Evolutionary conservation across 23 tunicate genomes (phyloP).

Genomic region (Clavelina lepadiformis): DNA sequence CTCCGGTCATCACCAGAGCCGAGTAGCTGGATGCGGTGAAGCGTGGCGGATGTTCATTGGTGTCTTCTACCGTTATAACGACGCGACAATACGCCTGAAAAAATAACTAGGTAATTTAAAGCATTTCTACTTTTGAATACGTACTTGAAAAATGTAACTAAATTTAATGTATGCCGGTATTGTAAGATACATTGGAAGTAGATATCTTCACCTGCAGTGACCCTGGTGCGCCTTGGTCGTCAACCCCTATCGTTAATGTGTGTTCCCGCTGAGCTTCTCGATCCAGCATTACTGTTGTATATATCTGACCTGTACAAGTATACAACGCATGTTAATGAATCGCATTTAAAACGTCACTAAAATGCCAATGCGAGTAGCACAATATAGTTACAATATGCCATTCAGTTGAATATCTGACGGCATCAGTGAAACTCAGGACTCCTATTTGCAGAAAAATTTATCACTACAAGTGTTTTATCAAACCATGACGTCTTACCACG

Average conservation of each 20-base stretch:
- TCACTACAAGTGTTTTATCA: too few relatives aligned
- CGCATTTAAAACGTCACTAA: too few relatives aligned
- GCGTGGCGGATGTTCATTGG: conserved; percentile 52
- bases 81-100: conserved; percentile 47
- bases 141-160: too few relatives aligned
- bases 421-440: too few relatives aligned
- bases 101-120: background rate
- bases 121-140: too few relatives aligned
- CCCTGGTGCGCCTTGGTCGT: conserved; percentile 52
- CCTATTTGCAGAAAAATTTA: too few relatives aligned
- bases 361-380: too few relatives aligned
- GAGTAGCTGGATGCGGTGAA: conserved; percentile 31
- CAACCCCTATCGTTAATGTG: conserved; percentile 33
- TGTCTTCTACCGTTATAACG: conserved; percentile 35
- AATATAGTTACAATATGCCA: too few relatives aligned
- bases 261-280: conserved; percentile 41
- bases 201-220: conserved; percentile 63
- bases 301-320: conserved; percentile 36
- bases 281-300: conserved; percentile 21
- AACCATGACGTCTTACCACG: conserved; percentile 2
- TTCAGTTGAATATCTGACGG: too few relatives aligned
- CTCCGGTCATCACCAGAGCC: conserved; percentile 11
- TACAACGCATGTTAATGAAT: too few relatives aligned
- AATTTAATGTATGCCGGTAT: too few relatives aligned
- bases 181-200: too few relatives aligned